A percentile compares a stretch with the other conserved stretches of the same genome.
Evolutionary conservation across 2,113 vertebrate genomes (phyloP).

Genomic region (Malurus melanocephalus): DNA sequence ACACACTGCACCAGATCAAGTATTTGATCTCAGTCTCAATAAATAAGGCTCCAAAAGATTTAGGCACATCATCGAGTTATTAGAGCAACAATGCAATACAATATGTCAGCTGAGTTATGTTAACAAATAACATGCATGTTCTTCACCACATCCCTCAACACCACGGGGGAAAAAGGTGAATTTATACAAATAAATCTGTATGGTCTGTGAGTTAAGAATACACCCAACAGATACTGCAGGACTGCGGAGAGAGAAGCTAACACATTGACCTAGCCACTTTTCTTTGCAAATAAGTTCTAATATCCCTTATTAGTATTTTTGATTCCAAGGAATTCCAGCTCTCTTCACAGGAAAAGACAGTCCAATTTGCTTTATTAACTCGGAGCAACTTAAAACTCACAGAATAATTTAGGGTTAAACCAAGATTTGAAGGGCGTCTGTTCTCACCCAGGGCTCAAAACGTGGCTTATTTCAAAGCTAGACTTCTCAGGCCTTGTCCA

Average conservation of each 20-base stretch:
- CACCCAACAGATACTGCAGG: background rate
- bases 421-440: background rate
- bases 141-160: background rate
- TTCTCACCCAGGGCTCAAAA: background rate
- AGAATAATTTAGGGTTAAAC: background rate
- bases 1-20: background rate
- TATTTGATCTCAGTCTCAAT: background rate
- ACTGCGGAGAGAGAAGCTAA: background rate
- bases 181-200: background rate
- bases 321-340: background rate
- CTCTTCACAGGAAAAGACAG: background rate
- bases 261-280: background rate
- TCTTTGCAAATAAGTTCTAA: background rate
- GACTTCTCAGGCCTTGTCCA: background rate
- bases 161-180: background rate
- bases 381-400: background rate
- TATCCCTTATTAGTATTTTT: background rate
- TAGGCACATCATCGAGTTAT: background rate
- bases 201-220: background rate
- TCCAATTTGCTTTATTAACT: background rate
- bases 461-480: background rate
- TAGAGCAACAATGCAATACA: background rate
- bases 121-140: background rate
- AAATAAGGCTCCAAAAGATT: background rate
- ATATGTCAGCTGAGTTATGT: background rate